A percentile compares a stretch with the other conserved stretches of the same genome.
phyloP scores from a whole-genome alignment of 2,113 vertebrate species.

The Burhinus bistriatus region DNA sequence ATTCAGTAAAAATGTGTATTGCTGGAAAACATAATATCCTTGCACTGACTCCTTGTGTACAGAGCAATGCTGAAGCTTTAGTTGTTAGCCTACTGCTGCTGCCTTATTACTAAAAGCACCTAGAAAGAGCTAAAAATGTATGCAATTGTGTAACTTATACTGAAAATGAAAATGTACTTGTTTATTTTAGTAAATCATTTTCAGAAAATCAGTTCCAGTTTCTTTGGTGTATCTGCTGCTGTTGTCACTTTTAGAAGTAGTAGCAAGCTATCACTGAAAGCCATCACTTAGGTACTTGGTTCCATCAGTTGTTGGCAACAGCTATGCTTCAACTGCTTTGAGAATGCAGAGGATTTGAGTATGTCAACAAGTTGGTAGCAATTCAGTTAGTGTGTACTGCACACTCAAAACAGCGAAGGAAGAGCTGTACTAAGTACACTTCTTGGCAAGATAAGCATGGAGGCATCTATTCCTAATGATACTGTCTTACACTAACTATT shows the following conservation, averaged over 20 bases:
- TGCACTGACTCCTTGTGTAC: slow-evolving; percentile 7
- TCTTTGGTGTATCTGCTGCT: not conserved
- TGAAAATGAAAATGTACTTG: slow-evolving; percentile 49
- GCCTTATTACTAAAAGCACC: slow-evolving; percentile 69
- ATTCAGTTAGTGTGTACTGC: not conserved
- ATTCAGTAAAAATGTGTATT: slow-evolving; percentile 37
- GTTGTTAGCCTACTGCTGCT: slow-evolving; percentile 26
- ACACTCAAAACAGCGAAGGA: not conserved
- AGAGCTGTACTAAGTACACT: not conserved
- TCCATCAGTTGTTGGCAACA: not conserved
- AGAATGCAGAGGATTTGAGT: not conserved
- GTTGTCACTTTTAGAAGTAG: not conserved
- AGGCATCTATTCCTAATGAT: not conserved
- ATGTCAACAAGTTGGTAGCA: fast-evolving
- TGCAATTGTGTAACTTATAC: slow-evolving; percentile 67
- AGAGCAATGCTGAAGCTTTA: not conserved
- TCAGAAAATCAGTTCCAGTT: not conserved
- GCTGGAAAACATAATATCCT: slow-evolving; percentile 7
- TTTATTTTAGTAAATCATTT: slow-evolving; percentile 67
- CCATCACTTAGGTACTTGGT: not conserved
- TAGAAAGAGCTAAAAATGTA: slow-evolving; percentile 64
- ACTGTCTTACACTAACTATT: not conserved
- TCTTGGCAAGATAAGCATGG: not conserved
- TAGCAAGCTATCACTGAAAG: not conserved
- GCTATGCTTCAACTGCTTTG: not conserved